A percentile compares a stretch with the other conserved stretches of the same genome.
Conservation (phyloP, 2,797 vertebrate species). For the Eptatretus atami region DNA sequence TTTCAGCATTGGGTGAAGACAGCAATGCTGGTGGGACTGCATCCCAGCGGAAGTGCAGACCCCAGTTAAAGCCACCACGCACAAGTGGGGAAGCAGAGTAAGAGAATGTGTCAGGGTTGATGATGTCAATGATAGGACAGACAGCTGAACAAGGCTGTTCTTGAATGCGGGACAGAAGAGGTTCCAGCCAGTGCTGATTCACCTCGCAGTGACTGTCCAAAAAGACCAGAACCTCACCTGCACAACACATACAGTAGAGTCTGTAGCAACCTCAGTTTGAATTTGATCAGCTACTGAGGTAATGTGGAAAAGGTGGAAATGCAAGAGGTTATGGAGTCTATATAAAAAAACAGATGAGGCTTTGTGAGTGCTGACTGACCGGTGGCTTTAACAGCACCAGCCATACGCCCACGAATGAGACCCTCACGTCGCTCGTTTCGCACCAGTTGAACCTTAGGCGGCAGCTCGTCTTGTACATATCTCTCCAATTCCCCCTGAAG, state of each 20-base stretch:
- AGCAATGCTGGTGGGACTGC: conserved; percentile 44
- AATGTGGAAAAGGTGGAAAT: too few relatives aligned
- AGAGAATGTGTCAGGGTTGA: conserved; percentile 56
- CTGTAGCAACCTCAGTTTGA: too few relatives aligned
- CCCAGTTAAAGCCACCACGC: conserved; percentile 86
- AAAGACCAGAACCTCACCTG: conserved; percentile 68
- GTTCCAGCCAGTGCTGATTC: conserved; percentile 52
- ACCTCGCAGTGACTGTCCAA: conserved; percentile 94
- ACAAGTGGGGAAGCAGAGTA: conserved; percentile 73
- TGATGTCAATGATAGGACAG: conserved; percentile 83
- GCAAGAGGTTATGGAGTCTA: too few relatives aligned
- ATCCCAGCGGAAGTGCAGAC: conserved; percentile 93
- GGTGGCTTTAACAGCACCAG: conserved; percentile 55
- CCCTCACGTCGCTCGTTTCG: conserved; percentile 54
- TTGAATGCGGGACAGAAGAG: conserved; percentile 30
- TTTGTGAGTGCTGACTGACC: conserved; percentile 16
- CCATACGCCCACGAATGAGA: conserved; percentile 67
- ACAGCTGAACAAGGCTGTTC: conserved; percentile 33
- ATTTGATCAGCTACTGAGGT: too few relatives aligned
- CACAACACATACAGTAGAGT: not conserved
- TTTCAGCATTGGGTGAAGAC: conserved; percentile 24
- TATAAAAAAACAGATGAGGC: too few relatives aligned
- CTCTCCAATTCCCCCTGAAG: conserved; percentile 37
- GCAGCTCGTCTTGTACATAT: conserved; percentile 28
- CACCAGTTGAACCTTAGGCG: conserved; percentile 33